phyloP scores from a whole-genome alignment of 2,797 vertebrate species.

The Eulemur albifrons region DNA sequence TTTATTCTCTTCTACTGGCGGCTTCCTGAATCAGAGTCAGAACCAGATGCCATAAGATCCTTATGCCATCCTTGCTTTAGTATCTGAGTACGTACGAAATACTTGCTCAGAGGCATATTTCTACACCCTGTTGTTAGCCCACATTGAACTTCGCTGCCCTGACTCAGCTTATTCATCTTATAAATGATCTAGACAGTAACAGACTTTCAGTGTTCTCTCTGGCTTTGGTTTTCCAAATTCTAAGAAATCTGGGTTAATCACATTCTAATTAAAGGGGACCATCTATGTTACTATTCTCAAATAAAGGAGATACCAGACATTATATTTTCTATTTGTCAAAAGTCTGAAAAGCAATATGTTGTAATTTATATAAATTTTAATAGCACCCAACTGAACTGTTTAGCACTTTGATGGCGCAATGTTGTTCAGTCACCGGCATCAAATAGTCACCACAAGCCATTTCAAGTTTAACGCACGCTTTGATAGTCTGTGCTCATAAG shows the following conservation, averaged over 20 bases:
- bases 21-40: background rate
- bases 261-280: background rate
- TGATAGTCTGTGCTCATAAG: background rate
- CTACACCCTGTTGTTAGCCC: background rate
- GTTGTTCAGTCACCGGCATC: background rate
- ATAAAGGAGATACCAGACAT: background rate
- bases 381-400: background rate
- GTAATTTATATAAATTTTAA: background rate
- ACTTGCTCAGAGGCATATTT: background rate
- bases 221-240: background rate
- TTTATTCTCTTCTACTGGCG: background rate
- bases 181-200: background rate
- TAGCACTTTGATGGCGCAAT: background rate
- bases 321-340: background rate
- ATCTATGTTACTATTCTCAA: background rate
- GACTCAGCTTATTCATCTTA: background rate
- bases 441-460: background rate
- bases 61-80: background rate
- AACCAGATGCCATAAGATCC: fast-evolving
- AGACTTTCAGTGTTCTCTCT: background rate
- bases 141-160: background rate
- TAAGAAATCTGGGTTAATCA: background rate
- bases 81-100: fast-evolving
- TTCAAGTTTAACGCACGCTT: background rate
- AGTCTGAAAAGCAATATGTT: background rate